Evolutionary conservation across 2,888 invertebrate genomes (phyloP).

Genomic region (Ophion ellenae): DNA sequence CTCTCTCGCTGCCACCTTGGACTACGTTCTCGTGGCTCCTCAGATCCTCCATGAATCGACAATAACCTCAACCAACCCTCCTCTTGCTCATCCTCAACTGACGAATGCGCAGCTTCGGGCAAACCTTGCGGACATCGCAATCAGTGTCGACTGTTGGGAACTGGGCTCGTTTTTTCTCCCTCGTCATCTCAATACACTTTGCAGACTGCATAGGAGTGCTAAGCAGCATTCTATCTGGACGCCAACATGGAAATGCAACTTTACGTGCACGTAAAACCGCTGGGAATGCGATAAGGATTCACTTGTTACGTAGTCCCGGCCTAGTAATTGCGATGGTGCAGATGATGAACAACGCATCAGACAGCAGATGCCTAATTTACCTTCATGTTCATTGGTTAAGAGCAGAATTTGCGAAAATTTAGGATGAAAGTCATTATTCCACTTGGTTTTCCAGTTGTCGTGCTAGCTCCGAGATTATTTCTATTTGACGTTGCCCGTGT

Average conservation of each 20-base stretch:
- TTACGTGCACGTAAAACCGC: no score
- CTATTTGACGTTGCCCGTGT: background rate
- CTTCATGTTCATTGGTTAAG: background rate
- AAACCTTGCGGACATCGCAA: background rate
- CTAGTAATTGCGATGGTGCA: no score
- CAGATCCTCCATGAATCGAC: background rate
- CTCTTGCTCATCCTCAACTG: background rate
- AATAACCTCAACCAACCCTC: slow-evolving; percentile 9
- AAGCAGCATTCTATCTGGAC: no score
- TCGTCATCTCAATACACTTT: no score
- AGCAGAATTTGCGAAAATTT: background rate
- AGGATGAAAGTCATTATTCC: background rate
- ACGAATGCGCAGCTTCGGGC: background rate
- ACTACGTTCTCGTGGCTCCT: background rate
- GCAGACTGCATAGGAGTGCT: no score
- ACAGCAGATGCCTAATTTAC: background rate
- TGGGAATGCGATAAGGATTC: no score
- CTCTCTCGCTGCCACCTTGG: background rate
- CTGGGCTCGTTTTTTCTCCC: no score
- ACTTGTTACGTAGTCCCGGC: no score
- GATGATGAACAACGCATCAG: no score
- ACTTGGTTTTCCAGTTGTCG: background rate
- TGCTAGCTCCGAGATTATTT: slow-evolving; percentile 1
- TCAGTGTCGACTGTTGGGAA: background rate
- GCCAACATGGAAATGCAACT: no score